Evolutionary conservation across 2,113 vertebrate genomes (phyloP).

Genomic region (Pseudopipra pipra): DNA sequence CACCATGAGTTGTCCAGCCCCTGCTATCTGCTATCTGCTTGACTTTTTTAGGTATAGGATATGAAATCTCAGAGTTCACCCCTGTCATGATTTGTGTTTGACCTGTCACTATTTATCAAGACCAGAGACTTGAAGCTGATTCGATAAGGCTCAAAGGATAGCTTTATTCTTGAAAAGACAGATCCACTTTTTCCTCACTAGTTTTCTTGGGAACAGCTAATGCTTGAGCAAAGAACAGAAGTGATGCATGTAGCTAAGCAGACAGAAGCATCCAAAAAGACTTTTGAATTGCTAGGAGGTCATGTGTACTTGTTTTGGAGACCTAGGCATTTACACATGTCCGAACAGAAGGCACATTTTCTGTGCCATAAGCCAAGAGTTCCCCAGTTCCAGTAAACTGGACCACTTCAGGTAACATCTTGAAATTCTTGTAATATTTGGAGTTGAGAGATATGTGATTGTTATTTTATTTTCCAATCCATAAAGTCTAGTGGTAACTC

Average conservation of each 20-base stretch:
- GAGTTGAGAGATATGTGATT: background rate
- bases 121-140: background rate
- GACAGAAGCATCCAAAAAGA: background rate
- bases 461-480: background rate
- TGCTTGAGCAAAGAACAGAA: background rate
- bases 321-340: background rate
- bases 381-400: background rate
- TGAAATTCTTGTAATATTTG: background rate
- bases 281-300: background rate
- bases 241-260: background rate
- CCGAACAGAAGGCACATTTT: background rate
- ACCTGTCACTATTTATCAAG: background rate
- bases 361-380: background rate
- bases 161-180: background rate
- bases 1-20: rapidly evolving
- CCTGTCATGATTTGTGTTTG: background rate
- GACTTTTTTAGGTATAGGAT: background rate
- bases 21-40: background rate
- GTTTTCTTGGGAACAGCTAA: background rate
- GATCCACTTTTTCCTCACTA: background rate
- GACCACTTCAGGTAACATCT: background rate
- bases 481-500: background rate
- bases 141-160: background rate
- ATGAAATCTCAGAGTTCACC: background rate
- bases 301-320: background rate